Evolutionary conservation across 2,888 invertebrate genomes (phyloP).

Genomic region (Hirtodrosophila alboralis): DNA sequence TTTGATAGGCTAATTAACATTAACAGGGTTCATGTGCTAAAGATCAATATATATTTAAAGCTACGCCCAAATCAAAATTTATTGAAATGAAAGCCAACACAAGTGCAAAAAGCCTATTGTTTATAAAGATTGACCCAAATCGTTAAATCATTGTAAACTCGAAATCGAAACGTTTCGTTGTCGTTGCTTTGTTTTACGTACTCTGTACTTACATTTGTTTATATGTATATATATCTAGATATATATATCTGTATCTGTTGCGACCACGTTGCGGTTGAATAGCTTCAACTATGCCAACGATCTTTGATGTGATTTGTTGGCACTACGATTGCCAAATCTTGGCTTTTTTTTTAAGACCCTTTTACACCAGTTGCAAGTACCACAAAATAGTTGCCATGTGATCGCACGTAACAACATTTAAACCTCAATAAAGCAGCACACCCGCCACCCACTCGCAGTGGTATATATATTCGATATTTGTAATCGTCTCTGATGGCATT

Average conservation of each 20-base stretch:
- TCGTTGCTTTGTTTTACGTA: slow-evolving; percentile 19
- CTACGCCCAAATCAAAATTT: slow-evolving; percentile 45
- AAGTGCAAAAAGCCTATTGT: slow-evolving; percentile 67
- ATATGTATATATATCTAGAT: slow-evolving; percentile 22
- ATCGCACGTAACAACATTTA: slow-evolving; percentile 52
- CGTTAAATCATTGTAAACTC: slow-evolving; percentile 42
- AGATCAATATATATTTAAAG: slow-evolving; percentile 57
- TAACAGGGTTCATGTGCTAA: slow-evolving; percentile 34
- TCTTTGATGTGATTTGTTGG: slow-evolving; percentile 65
- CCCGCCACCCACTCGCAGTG: slow-evolving; percentile 23
- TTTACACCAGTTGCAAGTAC: slow-evolving; percentile 61
- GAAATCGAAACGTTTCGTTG: slow-evolving; percentile 40
- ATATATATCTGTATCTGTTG: slow-evolving; percentile 44
- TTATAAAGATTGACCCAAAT: slow-evolving; percentile 68
- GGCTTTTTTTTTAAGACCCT: slow-evolving; percentile 69
- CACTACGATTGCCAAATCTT: slow-evolving; percentile 71
- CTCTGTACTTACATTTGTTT: slow-evolving; percentile 17
- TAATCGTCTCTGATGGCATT: slow-evolving; percentile 58
- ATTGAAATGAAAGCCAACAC: slow-evolving; percentile 44
- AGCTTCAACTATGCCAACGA: slow-evolving; percentile 65
- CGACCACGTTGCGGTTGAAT: slow-evolving; percentile 77
- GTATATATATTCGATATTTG: slow-evolving; percentile 56
- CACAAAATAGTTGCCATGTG: slow-evolving; percentile 57
- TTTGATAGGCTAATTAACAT: slow-evolving; percentile 28
- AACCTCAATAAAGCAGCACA: slow-evolving; percentile 40